Evolutionary conservation across 1,140 invertebrate species (phyloP), one percentile per base, ranked within the genome.

Genomic region (Papilio polyxenes): DNA sequence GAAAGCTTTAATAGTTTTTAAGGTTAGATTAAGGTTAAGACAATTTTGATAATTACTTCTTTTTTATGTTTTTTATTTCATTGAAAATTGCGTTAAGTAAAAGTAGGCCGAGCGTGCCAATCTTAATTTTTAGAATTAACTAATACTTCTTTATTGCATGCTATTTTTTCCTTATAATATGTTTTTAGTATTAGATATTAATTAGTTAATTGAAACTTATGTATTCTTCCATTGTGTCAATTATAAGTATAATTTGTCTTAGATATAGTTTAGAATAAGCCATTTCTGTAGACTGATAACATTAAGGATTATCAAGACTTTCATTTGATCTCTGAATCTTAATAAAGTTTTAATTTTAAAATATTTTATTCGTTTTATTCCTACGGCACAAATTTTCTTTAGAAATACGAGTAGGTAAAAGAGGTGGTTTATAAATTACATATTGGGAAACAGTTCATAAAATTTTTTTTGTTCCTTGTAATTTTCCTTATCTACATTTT

Each of bases 281-380:
- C 84, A 87, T 83, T 86, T 85, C 82, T 85, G 83, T 89, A 88
- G 91, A 92, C 90, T 93, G 91, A 91, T 91, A 86, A 82, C 85
- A 74, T 88, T 93, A 93, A 92, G 89, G 84, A 90, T 85, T 84
- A 85, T 86, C 87, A 94, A 92, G 91, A 94, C 92, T 94, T 94
- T 94, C 92, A 86, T 92, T 94, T 94, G 93, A 94, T 94, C 93
- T 94, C 93, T 87, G 89, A 87, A 85, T 92, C 86, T 91, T 89
- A 93, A 91, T 93, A 91, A 93, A 92, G 87, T 87, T 88, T 69
- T 62, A 89, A 83, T 83, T 85, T 84, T 85, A 76, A 44, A 59
- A 84, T 56, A 72, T 53, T 62, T 44, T 37, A 77, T 84, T 82
- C 37, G 74, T 87, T 83, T 84, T 9, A 75, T 83, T 59, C 40